A percentile compares a stretch with the other conserved stretches of the same genome.
Evolutionary conservation across 2,888 invertebrate species (phyloP).

Genomic region (Heliconius charithonia): DNA sequence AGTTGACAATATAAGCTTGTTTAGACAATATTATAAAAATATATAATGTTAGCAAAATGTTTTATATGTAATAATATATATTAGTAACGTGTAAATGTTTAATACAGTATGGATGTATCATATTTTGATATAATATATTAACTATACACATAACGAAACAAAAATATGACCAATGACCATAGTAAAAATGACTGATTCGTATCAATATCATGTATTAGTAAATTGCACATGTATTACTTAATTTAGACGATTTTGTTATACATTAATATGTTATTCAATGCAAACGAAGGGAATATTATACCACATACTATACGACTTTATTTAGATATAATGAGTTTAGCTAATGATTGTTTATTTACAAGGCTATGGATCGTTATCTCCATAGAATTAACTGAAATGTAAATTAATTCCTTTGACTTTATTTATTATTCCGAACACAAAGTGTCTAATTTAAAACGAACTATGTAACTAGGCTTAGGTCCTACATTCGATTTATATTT

Average conservation of each 20-base stretch:
- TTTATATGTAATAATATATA: not conserved
- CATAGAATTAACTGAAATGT: not conserved
- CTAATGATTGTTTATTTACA: not conserved
- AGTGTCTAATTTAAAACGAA: not conserved
- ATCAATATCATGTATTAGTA: not conserved
- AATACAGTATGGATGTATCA: constrained; percentile 3
- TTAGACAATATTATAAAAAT: not conserved
- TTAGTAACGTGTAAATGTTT: not conserved
- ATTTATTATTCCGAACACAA: not conserved
- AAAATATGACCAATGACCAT: not conserved
- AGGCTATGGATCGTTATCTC: not conserved
- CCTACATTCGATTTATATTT: not conserved
- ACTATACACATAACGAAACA: not conserved
- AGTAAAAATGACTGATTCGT: constrained; percentile 10
- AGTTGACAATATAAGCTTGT: constrained; percentile 2
- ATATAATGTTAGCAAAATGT: constrained; percentile 1
- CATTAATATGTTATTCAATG: not conserved
- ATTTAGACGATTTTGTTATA: not conserved
- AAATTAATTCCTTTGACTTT: not conserved
- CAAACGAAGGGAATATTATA: not conserved
- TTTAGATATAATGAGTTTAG: not conserved
- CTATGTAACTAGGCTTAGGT: not conserved
- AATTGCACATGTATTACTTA: not conserved
- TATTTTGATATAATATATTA: not conserved
- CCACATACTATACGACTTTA: not conserved